phyloP scores from a whole-genome alignment of 2,888 invertebrate genomes.

The Apodemia zela region DNA sequence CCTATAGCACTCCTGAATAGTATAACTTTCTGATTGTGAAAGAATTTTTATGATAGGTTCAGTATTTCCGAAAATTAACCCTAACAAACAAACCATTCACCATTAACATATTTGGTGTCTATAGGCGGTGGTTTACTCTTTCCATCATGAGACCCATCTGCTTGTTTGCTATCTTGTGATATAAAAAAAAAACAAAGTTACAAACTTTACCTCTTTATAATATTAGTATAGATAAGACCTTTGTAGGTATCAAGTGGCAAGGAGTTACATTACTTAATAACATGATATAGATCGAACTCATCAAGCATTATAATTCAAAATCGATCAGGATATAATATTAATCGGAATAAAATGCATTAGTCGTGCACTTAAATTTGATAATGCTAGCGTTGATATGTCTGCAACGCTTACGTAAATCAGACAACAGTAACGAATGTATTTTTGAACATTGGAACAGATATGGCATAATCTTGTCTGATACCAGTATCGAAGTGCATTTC shows the following conservation, averaged over 20 bases:
- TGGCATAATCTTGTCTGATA: not conserved
- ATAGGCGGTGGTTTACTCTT: too few species aligned
- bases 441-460: slow-evolving; percentile 7
- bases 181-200: too few species aligned
- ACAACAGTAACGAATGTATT: slow-evolving; percentile 1
- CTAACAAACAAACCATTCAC: too few species aligned
- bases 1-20: too few species aligned
- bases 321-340: not conserved
- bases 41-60: too few species aligned
- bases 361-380: not conserved
- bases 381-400: not conserved
- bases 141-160: too few species aligned
- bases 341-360: not conserved
- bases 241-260: not conserved
- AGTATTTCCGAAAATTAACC: too few species aligned
- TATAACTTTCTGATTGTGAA: too few species aligned
- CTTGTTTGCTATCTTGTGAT: too few species aligned
- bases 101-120: too few species aligned
- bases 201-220: too few species aligned
- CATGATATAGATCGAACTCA: not conserved
- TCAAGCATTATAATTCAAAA: not conserved
- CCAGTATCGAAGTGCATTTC: slow-evolving; percentile 1
- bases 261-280: not conserved
- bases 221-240: too few species aligned
- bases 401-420: not conserved